phyloP scores from a whole-genome alignment of 2,888 invertebrate species.

The Aelia acuminata region DNA sequence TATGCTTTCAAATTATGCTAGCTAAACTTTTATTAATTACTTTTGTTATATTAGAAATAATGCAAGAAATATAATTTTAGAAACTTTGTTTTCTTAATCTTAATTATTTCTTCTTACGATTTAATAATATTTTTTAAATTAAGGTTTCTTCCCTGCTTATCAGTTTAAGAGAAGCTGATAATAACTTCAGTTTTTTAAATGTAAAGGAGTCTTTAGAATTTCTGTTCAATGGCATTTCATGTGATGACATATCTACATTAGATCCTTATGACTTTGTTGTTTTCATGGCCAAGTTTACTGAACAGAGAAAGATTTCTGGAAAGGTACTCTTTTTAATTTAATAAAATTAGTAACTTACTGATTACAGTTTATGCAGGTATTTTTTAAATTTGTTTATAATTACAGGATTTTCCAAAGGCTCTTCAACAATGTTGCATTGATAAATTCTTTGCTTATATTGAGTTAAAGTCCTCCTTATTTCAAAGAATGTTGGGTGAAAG shows the following conservation, averaged over 20 bases:
- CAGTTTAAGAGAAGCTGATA: neutral
- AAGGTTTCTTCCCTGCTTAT: conserved; percentile 28
- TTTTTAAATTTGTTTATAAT: neutral
- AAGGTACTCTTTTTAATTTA: conserved; percentile 43
- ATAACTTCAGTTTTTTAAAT: conserved; percentile 16
- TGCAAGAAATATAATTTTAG: neutral
- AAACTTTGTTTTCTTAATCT: neutral
- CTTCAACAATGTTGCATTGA: conserved; percentile 65
- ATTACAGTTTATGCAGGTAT: neutral
- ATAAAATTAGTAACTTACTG: neutral
- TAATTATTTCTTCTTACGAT: neutral
- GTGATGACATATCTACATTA: conserved; percentile 59
- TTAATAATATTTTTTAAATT: neutral
- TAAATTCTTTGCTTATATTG: conserved; percentile 64
- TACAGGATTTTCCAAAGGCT: conserved; percentile 65
- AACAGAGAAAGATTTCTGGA: conserved; percentile 36
- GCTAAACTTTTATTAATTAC: neutral
- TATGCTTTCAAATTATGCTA: neutral
- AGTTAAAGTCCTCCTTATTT: conserved; percentile 64
- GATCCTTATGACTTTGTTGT: conserved; percentile 61
- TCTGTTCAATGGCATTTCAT: conserved; percentile 61
- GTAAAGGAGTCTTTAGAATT: conserved; percentile 14
- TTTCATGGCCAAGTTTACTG: conserved; percentile 61
- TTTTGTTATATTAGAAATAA: neutral
- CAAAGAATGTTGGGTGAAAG: conserved; percentile 55